These are phyloP conservation scores for Drosophila multiciliata DNA, from an alignment of 2,888 invertebrate genomes.

Conservation along the genomic window DNA sequence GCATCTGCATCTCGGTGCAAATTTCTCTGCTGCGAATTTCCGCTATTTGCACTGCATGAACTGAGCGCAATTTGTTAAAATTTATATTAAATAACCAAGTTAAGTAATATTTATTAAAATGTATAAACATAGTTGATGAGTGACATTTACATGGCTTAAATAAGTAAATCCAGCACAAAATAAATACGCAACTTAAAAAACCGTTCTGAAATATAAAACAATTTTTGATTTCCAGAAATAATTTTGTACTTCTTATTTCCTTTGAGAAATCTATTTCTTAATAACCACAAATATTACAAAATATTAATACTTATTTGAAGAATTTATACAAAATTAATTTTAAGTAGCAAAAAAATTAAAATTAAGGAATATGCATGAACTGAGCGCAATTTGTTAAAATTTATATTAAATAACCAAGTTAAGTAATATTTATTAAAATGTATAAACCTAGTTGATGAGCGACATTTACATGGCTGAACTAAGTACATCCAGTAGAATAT, in stretches of 20 bases:
- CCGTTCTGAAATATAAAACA: too few species aligned
- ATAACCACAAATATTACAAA: not conserved
- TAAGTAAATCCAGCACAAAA: not conserved
- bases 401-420: too few species aligned
- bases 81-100: not conserved
- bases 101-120: not conserved
- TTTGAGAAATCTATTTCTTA: not conserved
- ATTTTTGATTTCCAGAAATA: not conserved
- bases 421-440: too few species aligned
- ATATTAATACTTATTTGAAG: not conserved
- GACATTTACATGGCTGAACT: too few species aligned
- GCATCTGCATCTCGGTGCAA: conserved; percentile 8
- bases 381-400: too few species aligned
- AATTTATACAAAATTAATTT: not conserved
- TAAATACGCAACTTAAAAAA: not conserved
- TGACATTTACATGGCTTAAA: not conserved
- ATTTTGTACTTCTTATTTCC: not conserved
- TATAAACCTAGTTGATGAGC: too few species aligned
- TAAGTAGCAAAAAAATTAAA: not conserved
- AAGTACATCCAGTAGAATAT: too few species aligned
- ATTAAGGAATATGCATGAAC: too few species aligned
- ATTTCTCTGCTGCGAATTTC: conserved; percentile 43
- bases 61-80: not conserved
- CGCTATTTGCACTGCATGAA: conserved; percentile 39
- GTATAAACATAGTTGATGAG: not conserved